Base-by-base conservation (phyloP, 2,113 vertebrate species). In the Setophaga kirtlandii region DNA sequence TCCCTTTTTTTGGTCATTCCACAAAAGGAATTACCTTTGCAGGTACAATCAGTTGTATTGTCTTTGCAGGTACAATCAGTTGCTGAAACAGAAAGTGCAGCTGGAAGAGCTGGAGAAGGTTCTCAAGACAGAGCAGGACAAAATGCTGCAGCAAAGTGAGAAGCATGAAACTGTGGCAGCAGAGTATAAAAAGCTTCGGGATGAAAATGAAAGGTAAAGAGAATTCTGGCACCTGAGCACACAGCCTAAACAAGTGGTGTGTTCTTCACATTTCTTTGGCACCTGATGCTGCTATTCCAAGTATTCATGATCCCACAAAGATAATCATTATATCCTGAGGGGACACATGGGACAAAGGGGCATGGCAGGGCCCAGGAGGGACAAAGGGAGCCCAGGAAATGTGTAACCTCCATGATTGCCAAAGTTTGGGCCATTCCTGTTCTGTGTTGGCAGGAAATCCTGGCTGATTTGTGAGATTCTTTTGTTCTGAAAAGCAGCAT, bases 21-120 rank as follows among this genome's bases (percentile, higher is more conserved):
- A 6, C 37, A 33, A 19, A 60, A 52, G 46, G 3, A 46, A 50
- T 3, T 27, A 18, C n/a, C 60, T 68, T 18, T 87, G 71, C 87
- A 99, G 99, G 92, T 99, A 99, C 83, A 99, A 99, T 90, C 99
- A 99, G 77, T 97, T 99, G 79, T 65, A 37, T 3, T 30, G 11
- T 35, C 60, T 69, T 18, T 88, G 71, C 87, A 99, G 99, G 92
- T 99, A 99, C 83, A 99, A 99, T 94, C 99, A 99, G 71, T 97
- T 99, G 80, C 88, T 99, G 95, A 99, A 99, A 96, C 99, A 99
- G 97, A 99, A 99, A 75, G 98, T 98, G 28, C 99, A 99, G 15
- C 97, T 99, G 95, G 99, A 99, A 93, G 98, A 99, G 82, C 76
- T 99, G 96, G 99, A 99, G 98, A 99, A 98, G 71, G 97, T 98